phyloP scores from a whole-genome alignment of 92 coral and sea anemone genomes.

The Porites divaricata region DNA sequence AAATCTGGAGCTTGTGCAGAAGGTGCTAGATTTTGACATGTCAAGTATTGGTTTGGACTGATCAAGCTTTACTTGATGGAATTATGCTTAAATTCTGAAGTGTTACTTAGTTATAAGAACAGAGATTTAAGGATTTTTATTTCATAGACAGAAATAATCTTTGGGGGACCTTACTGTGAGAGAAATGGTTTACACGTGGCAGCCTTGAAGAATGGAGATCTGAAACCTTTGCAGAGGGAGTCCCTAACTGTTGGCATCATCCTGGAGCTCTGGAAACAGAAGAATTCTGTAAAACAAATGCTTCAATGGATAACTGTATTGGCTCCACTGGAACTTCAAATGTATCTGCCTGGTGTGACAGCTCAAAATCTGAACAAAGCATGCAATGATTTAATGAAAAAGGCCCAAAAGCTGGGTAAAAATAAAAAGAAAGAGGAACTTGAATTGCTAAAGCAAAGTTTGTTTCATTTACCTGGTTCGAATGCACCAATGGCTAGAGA shows the following conservation, averaged over 20 bases:
- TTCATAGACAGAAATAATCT: conserved; percentile 34
- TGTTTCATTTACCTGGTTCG: conserved; percentile 58
- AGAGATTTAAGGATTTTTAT: conserved; percentile 32
- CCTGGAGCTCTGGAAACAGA: conserved; percentile 54
- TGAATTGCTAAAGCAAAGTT: conserved; percentile 20
- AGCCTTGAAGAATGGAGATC: conserved; percentile 51
- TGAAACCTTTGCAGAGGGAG: conserved; percentile 48
- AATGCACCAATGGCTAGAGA: conserved; percentile 55
- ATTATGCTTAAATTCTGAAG: conserved; percentile 42
- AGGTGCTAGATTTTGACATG: too few species aligned
- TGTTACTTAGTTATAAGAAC: conserved; percentile 45
- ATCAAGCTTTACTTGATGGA: too few species aligned
- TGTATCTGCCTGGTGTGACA: conserved; percentile 31
- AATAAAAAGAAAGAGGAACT: conserved; percentile 36
- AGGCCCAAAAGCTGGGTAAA: conserved; percentile 18
- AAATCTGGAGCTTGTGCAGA: too few species aligned
- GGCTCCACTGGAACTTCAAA: conserved; percentile 43
- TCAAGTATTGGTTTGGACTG: too few species aligned
- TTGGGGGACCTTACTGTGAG: conserved; percentile 48
- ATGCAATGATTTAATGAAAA: conserved; percentile 49
- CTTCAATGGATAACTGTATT: conserved; percentile 49
- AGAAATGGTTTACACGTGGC: conserved; percentile 50
- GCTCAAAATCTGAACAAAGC: conserved; percentile 38
- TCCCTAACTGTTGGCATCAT: conserved; percentile 35
- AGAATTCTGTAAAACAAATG: conserved; percentile 37